These are phyloP conservation scores for Girardinus metallicus DNA, from an alignment of 2,797 vertebrate species.

Conservation along the genomic window DNA sequence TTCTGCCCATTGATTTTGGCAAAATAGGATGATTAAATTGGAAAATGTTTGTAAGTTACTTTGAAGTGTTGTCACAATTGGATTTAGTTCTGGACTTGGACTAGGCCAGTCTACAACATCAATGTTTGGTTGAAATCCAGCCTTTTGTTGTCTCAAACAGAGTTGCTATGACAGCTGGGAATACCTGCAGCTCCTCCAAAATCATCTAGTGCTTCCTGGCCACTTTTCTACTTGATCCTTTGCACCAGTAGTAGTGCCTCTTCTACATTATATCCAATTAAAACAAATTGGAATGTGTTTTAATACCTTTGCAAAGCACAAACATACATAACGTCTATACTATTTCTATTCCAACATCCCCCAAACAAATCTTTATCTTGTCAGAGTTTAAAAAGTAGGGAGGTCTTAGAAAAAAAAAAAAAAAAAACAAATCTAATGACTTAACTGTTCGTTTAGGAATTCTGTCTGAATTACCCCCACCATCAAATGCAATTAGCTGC, in stretches of 20 bases:
- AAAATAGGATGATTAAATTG: background rate
- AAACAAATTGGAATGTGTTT: background rate
- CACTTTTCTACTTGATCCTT: background rate
- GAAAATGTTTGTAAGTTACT: background rate
- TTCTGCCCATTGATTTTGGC: background rate
- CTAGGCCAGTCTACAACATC: background rate
- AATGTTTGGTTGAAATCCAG: background rate
- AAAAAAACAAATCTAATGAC: conserved; percentile 78
- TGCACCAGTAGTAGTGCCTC: background rate
- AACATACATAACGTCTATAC: background rate
- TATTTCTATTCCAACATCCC: background rate
- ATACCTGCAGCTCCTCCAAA: conserved; percentile 1
- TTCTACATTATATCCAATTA: background rate
- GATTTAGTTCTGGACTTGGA: background rate
- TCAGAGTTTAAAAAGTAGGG: conserved; percentile 61
- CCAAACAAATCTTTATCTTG: conserved; percentile 26
- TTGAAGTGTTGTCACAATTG: background rate
- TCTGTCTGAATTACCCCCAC: conserved; percentile 95
- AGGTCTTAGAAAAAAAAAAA: conserved; percentile 77
- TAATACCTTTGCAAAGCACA: background rate
- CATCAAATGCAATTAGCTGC: conserved; percentile 99
- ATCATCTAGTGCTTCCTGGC: background rate
- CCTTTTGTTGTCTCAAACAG: background rate
- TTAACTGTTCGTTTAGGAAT: conserved; percentile 94
- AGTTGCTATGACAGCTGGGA: background rate